These are phyloP conservation scores for Scyliorhinus canicula DNA, from an alignment of 2,797 vertebrate genomes.

Conservation along the genomic window DNA sequence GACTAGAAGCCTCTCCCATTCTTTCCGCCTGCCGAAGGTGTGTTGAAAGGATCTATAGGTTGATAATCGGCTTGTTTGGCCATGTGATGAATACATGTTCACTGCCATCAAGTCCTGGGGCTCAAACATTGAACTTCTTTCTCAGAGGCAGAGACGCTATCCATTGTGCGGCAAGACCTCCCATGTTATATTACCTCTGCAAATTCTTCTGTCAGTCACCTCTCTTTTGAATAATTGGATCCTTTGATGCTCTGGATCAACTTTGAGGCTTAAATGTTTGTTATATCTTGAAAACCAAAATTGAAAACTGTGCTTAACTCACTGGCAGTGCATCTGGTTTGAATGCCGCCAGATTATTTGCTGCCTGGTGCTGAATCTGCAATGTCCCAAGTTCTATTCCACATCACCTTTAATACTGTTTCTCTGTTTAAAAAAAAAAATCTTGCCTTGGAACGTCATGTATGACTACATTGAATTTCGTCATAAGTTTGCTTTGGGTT, in stretches of 20 bases:
- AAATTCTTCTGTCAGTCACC: background rate
- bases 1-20: no score
- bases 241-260: background rate
- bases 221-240: background rate
- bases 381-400: background rate
- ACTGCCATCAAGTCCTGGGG: no score
- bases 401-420: background rate
- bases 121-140: no score
- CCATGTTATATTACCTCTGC: background rate
- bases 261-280: background rate
- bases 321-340: background rate
- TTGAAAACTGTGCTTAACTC: background rate
- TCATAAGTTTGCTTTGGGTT: background rate
- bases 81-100: no score
- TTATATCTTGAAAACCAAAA: background rate
- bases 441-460: no score
- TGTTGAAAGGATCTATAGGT: no score
- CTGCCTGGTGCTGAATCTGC: background rate
- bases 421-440: no score
- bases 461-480: no score
- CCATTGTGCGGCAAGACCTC: no score
- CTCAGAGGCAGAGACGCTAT: no score
- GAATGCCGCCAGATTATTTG: background rate
- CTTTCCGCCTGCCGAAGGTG: no score
- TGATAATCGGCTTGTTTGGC: no score